Percentiles rank a stretch among this genome's conserved stretches.
phyloP scores from a whole-genome alignment of 2,888 invertebrate genomes.

The Pterobdella sp. region DNA sequence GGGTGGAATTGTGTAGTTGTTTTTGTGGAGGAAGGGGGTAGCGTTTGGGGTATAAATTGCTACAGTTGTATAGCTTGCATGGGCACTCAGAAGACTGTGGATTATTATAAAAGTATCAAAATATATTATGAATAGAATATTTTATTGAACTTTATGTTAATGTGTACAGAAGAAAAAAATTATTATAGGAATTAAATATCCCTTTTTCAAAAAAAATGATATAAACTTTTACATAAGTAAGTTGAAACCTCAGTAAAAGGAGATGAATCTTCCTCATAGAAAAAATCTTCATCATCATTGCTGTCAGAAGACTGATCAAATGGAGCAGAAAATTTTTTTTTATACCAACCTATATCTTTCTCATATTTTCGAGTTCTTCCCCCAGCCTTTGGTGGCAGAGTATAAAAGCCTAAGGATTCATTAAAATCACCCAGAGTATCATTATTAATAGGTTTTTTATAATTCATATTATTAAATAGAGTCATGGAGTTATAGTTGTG shows the following conservation, averaged over 20 bases:
- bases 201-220: neutral
- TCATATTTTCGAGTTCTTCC: neutral
- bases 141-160: too few relatives aligned
- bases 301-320: neutral
- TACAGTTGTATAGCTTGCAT: slow-evolving; percentile 6
- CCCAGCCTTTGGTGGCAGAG: neutral
- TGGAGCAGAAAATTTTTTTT: neutral
- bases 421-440: neutral
- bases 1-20: neutral
- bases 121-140: too few relatives aligned
- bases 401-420: neutral
- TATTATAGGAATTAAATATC: too few relatives aligned
- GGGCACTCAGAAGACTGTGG: neutral
- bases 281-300: slow-evolving; percentile 4
- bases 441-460: neutral
- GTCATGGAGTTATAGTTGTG: neutral
- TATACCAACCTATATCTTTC: neutral
- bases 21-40: slow-evolving; percentile 3
- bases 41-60: neutral
- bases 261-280: slow-evolving; percentile 4
- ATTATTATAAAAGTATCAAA: neutral
- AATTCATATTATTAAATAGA: neutral
- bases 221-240: neutral
- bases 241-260: neutral
- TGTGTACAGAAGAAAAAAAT: too few relatives aligned